Evolutionary conservation across 2,113 vertebrate species (phyloP), one percentile per base, ranked within the genome.

Genomic region (Rynchops niger): DNA sequence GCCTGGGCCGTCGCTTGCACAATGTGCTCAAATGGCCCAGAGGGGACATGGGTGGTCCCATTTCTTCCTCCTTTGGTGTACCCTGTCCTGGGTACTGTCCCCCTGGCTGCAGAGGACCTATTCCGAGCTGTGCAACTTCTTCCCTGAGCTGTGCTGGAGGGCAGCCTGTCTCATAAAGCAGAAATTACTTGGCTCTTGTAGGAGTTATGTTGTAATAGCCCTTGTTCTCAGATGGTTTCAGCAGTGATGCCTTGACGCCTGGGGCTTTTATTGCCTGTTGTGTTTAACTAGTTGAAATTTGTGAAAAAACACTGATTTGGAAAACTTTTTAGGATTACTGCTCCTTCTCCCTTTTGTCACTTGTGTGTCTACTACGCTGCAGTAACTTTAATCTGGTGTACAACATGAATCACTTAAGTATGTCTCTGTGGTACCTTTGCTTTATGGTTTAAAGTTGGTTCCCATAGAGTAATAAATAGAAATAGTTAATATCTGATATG

Each of bases 401-500:
- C 40, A n/a, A 15, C 69, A 12, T 70, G 86, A 95, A 86, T 88
- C 45, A n/a, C 38, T 92, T 78, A 53, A 80, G n/a, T 52, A 19
- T 25, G 27, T 65, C 40, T 86, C 80, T 73, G 30, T 63, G 70
- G 45, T 40, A 86, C 63, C 80, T 88, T 94, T 2, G 0, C 38
- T 92, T 95, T 90, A 45, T 90, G 45, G 42, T 83, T 81, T 72
- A 58, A 62, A 92, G 88, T 81, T 83, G 49, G 40, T 80, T 96
- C n/a, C 58, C 58, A 29, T 73, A 10, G 18, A 84, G 83, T 72
- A 74, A 93, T 89, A 95, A 95, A 85, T 72, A 88, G 76, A 73
- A 96, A 58, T 71, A 88, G 90, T 91, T 91, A 94, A 72, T 96
- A 94, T 66, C 66, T 92, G 71, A 34, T 49, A 30, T 85, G 79